phyloP scores from a whole-genome alignment of 2,888 invertebrate species.

The Scrobipalpa costella region DNA sequence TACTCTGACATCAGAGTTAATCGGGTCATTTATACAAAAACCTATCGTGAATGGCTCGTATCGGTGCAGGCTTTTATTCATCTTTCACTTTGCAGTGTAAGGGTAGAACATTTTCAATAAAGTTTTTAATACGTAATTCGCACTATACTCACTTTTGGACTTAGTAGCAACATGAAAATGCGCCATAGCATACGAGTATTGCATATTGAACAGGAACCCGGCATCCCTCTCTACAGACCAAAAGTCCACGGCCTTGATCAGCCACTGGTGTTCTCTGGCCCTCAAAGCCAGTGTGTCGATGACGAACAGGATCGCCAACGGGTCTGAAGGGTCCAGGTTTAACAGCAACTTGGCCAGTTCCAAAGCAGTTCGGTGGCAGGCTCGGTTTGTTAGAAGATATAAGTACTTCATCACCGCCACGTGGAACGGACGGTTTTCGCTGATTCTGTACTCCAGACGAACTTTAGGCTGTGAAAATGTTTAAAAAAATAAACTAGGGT shows the following conservation, averaged over 20 bases:
- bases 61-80: too few relatives aligned
- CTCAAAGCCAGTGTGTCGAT: slow-evolving; percentile 91
- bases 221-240: slow-evolving; percentile 47
- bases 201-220: slow-evolving; percentile 52
- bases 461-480: slow-evolving; percentile 47
- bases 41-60: too few relatives aligned
- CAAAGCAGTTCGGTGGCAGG: slow-evolving; percentile 91
- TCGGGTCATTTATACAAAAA: too few relatives aligned
- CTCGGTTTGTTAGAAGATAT: slow-evolving; percentile 86
- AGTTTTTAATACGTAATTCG: neutral
- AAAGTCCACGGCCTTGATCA: slow-evolving; percentile 57
- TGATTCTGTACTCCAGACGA: slow-evolving; percentile 53
- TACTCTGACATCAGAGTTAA: too few relatives aligned
- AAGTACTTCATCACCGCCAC: slow-evolving; percentile 90
- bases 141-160: slow-evolving; percentile 40
- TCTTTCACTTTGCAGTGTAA: too few relatives aligned
- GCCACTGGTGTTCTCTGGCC: slow-evolving; percentile 87
- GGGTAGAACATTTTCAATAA: too few relatives aligned
- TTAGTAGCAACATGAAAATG: slow-evolving; percentile 52
- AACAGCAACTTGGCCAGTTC: slow-evolving; percentile 92
- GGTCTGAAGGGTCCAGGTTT: slow-evolving; percentile 88
- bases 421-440: slow-evolving; percentile 64
- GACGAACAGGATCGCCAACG: slow-evolving; percentile 86
- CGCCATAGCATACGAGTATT: slow-evolving; percentile 58
- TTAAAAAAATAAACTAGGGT: slow-evolving; percentile 8